Conservation (phyloP, 2,113 vertebrate species). For the Dicerorhinus sumatrensis region DNA sequence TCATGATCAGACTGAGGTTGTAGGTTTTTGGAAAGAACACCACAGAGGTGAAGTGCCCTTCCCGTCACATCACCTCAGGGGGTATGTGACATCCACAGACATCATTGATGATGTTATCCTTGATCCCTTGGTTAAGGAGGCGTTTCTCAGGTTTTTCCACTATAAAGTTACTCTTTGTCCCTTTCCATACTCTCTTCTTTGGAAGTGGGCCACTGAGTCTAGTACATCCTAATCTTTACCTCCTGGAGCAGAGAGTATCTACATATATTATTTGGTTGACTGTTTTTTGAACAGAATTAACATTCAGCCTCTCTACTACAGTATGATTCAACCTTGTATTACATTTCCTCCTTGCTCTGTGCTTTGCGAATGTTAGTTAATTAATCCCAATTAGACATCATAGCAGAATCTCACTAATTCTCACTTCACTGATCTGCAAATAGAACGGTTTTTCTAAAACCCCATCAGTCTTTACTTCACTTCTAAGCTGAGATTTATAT, state of each 20-base stretch:
- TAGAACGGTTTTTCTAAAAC: constrained; percentile 56
- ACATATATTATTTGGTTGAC: not conserved
- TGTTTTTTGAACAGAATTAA: constrained; percentile 14
- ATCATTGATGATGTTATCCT: not conserved
- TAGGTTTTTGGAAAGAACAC: not conserved
- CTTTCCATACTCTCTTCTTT: not conserved
- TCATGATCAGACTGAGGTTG: not conserved
- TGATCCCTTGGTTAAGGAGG: not conserved
- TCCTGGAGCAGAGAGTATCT: not conserved
- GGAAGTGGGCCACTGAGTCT: not conserved
- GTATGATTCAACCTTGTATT: not conserved
- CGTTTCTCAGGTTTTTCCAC: not conserved
- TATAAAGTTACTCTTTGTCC: not conserved
- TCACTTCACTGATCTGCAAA: constrained; percentile 62
- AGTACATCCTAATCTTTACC: not conserved
- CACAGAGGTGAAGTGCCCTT: not conserved
- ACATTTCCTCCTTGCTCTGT: not conserved
- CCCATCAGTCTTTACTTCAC: constrained; percentile 6
- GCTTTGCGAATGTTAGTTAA: constrained; percentile 61
- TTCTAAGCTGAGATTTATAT: constrained; percentile 40
- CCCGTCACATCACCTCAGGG: not conserved
- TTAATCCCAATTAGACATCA: constrained; percentile 73
- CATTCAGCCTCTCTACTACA: not conserved
- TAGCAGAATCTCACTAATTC: constrained; percentile 44
- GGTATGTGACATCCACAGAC: not conserved